Conservation (phyloP, 2,888 invertebrate genomes). For the Teleiodes luculella region DNA sequence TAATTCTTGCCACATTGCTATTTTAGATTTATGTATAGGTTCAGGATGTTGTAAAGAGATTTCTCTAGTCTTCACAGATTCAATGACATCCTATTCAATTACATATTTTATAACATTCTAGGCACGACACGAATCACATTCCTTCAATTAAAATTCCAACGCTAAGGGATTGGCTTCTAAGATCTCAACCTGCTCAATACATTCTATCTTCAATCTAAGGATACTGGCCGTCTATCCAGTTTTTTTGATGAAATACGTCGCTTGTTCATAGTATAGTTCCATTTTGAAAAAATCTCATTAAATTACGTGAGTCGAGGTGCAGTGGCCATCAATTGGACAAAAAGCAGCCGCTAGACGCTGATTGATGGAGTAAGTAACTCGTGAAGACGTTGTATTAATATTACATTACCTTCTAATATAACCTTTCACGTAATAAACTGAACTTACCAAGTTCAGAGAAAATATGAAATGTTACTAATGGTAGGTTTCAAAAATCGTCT, state of each 20-base stretch:
- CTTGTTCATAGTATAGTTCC: conserved; percentile 17
- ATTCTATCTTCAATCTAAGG: not conserved
- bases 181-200: not conserved
- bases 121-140: not conserved
- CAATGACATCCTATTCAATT: not conserved
- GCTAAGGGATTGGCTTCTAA: not conserved
- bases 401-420: conserved; percentile 4
- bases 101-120: not conserved
- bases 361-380: conserved; percentile 12
- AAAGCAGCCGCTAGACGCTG: conserved; percentile 13
- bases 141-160: conserved; percentile 4
- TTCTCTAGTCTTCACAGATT: not conserved
- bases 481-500: not conserved
- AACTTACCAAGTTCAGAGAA: not conserved
- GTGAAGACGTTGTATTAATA: conserved; percentile 18
- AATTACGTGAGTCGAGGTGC: conserved; percentile 18
- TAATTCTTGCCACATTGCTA: not conserved
- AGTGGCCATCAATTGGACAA: conserved; percentile 17
- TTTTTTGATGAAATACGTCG: conserved; percentile 5
- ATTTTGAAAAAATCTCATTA: conserved; percentile 24
- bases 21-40: not conserved
- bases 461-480: not conserved
- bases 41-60: not conserved
- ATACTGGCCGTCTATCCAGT: not conserved
- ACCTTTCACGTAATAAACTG: conserved; percentile 8